Percentiles rank a stretch among this genome's conserved stretches.
Evolutionary conservation across 1,140 invertebrate species (phyloP).

Genomic region (Glossosoma conforme): DNA sequence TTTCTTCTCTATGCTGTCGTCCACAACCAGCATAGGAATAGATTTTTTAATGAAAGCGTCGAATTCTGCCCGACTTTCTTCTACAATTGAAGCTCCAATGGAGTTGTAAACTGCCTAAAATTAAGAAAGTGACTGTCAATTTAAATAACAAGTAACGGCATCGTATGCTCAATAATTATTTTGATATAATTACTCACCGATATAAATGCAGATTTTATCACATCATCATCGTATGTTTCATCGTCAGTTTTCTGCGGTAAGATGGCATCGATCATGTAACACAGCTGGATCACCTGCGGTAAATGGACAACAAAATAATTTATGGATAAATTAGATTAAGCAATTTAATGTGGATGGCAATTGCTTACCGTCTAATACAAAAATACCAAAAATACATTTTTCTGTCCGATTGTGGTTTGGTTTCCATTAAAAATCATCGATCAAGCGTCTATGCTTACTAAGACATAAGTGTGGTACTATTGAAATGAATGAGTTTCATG

Average conservation of each 20-base stretch:
- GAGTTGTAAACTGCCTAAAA: conserved; percentile 74
- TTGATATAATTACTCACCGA: conserved; percentile 37
- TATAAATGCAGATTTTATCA: conserved; percentile 68
- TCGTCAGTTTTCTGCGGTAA: conserved; percentile 46
- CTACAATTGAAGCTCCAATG: conserved; percentile 70
- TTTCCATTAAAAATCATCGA: no score
- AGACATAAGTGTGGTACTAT: no score
- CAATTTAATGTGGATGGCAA: no score
- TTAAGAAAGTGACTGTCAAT: conserved; percentile 3
- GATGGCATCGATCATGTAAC: conserved; percentile 72
- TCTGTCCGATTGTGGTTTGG: no score
- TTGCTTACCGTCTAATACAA: no score
- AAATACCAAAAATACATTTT: no score
- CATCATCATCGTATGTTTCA: conserved; percentile 48
- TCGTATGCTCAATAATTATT: neutral
- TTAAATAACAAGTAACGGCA: neutral
- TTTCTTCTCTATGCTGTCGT: conserved; percentile 58
- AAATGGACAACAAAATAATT: neutral
- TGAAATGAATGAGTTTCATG: no score
- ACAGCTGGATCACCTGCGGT: conserved; percentile 77
- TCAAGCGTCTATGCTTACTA: no score
- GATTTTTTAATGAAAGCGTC: conserved; percentile 76
- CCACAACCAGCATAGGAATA: conserved; percentile 60
- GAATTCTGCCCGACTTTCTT: conserved; percentile 64
- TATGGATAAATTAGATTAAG: no score